Conservation (phyloP, 2,888 invertebrate genomes). For the Muscina levida region DNA sequence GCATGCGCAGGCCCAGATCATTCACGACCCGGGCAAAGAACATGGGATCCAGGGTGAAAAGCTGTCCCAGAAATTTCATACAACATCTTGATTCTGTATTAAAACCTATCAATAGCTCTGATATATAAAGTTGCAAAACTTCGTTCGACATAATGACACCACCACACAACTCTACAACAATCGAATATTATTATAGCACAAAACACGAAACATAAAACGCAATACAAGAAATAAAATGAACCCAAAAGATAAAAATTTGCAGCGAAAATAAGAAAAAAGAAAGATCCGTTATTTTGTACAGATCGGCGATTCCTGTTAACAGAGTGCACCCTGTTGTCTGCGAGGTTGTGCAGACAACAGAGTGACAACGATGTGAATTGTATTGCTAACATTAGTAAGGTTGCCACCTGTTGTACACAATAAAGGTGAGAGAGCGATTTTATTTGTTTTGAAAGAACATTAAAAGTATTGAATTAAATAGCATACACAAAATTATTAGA, state of each 20-base stretch:
- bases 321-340: too few species aligned
- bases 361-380: too few species aligned
- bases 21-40: slow-evolving; percentile 57
- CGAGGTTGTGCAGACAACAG: too few species aligned
- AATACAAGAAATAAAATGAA: background rate
- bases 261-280: too few species aligned
- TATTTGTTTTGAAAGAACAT: too few species aligned
- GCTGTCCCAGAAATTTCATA: slow-evolving; percentile 64
- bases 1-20: slow-evolving; percentile 53
- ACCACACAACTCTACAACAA: background rate
- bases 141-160: slow-evolving; percentile 49
- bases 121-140: slow-evolving; percentile 64
- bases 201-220: background rate
- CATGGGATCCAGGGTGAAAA: slow-evolving; percentile 57
- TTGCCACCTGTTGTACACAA: too few species aligned
- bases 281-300: slow-evolving; percentile 17
- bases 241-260: background rate
- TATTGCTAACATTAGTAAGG: too few species aligned
- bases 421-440: too few species aligned
- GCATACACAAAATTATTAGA: too few species aligned
- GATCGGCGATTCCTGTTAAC: too few species aligned
- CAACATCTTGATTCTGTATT: slow-evolving; percentile 63
- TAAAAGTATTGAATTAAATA: too few species aligned
- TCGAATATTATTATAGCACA: slow-evolving; percentile 9
- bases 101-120: slow-evolving; percentile 64